Evolutionary conservation across 2,888 invertebrate species (phyloP).

Genomic region (Lasius fuliginosus): DNA sequence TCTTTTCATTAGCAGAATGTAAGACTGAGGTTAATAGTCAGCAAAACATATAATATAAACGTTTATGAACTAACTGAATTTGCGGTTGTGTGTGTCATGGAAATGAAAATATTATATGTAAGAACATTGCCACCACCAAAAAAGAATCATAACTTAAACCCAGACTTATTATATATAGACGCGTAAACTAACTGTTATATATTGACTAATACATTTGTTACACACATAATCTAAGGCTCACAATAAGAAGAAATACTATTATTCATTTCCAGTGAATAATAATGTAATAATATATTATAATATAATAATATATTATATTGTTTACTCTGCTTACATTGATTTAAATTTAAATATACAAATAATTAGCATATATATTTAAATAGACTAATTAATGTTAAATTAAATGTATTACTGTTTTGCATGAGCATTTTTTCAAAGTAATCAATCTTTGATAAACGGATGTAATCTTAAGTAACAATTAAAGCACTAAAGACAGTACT

Average conservation of each 20-base stretch:
- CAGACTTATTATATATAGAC: constrained; percentile 49
- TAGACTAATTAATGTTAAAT: constrained; percentile 25
- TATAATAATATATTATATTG: constrained; percentile 9
- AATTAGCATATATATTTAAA: constrained; percentile 15
- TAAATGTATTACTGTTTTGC: not conserved
- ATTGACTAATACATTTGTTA: constrained; percentile 47
- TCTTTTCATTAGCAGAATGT: constrained; percentile 4
- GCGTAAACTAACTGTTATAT: constrained; percentile 45
- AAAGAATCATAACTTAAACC: constrained; percentile 61
- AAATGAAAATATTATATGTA: constrained; percentile 58
- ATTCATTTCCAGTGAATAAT: constrained; percentile 17
- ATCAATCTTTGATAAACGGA: not conserved
- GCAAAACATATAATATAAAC: constrained; percentile 34
- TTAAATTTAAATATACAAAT: not conserved
- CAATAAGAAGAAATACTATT: constrained; percentile 36
- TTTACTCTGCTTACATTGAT: not conserved
- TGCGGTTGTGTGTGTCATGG: constrained; percentile 71
- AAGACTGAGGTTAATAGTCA: constrained; percentile 16
- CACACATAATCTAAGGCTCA: constrained; percentile 50
- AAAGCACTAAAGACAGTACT: constrained; percentile 17
- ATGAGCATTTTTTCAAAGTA: not conserved
- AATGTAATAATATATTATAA: constrained; percentile 2
- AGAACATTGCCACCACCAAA: constrained; percentile 71
- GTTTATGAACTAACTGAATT: constrained; percentile 75
- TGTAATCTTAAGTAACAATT: not conserved